These are phyloP conservation scores for Larimichthys polyactis DNA, from an alignment of 2,113 vertebrate genomes.

Conservation along the genomic window DNA sequence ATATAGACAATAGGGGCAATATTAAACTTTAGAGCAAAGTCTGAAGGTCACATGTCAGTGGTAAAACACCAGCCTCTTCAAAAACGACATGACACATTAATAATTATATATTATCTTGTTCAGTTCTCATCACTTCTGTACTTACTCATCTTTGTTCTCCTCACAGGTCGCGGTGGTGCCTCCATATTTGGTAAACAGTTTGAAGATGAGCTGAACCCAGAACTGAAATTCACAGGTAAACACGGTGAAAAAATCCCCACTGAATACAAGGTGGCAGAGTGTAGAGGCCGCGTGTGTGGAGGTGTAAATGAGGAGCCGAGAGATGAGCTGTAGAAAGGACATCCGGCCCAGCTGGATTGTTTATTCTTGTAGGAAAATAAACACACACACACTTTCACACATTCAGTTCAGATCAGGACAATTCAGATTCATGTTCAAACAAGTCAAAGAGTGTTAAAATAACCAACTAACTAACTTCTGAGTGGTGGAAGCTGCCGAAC, in stretches of 20 bases:
- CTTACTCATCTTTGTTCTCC: conserved; percentile 13
- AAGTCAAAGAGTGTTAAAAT: no score
- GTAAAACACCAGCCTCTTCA: background rate
- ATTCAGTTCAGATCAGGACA: no score
- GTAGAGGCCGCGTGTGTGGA: background rate
- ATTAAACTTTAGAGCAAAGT: background rate
- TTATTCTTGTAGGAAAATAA: no score
- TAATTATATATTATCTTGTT: background rate
- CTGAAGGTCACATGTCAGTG: background rate
- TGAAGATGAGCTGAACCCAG: conserved; percentile 92
- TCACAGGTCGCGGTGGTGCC: conserved; percentile 93
- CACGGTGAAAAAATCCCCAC: background rate
- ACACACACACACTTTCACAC: no score
- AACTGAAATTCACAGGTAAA: conserved; percentile 95
- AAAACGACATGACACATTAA: background rate
- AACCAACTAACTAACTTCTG: no score
- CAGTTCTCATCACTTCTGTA: background rate
- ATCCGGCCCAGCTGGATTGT: no score
- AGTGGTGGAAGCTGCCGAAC: no score
- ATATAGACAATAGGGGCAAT: no score
- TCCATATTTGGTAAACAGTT: conserved; percentile 98
- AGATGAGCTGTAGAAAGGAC: no score
- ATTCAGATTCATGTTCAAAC: no score
- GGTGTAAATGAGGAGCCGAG: no score
- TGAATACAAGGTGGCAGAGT: background rate